Evolutionary conservation across 2,888 invertebrate species (phyloP).

Genomic region (Drosophila sordidula): DNA sequence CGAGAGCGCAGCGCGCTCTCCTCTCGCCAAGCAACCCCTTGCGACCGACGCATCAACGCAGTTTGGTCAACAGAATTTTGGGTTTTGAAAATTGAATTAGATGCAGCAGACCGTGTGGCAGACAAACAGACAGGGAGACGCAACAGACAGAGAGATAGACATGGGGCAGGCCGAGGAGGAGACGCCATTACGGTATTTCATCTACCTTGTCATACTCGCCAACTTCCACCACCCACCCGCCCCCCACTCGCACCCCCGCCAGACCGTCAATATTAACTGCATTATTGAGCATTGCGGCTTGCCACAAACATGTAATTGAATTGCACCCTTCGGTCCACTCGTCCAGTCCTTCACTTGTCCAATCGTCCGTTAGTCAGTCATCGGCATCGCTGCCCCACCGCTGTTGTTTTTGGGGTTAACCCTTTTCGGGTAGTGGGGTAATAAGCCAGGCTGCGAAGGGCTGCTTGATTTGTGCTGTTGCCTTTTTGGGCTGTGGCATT

Average conservation of each 20-base stretch:
- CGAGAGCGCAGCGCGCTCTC: slow-evolving; percentile 17
- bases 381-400: slow-evolving; percentile 31
- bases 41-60: slow-evolving; percentile 60
- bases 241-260: not conserved
- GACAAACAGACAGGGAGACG: slow-evolving; percentile 36
- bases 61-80: slow-evolving; percentile 78
- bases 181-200: slow-evolving; percentile 44
- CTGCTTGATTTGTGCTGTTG: slow-evolving; percentile 50
- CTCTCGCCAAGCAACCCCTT: slow-evolving; percentile 32
- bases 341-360: slow-evolving; percentile 36
- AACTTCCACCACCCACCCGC: slow-evolving; percentile 26
- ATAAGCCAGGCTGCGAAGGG: slow-evolving; percentile 20
- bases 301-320: slow-evolving; percentile 80
- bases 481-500: slow-evolving; percentile 23
- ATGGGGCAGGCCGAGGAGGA: slow-evolving; percentile 11
- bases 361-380: slow-evolving; percentile 50
- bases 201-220: slow-evolving; percentile 50
- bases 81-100: slow-evolving; percentile 81
- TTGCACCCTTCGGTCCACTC: slow-evolving; percentile 68
- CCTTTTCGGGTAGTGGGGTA: slow-evolving; percentile 17
- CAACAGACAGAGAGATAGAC: slow-evolving; percentile 10
- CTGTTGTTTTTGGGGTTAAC: slow-evolving; percentile 56
- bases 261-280: slow-evolving; percentile 76
- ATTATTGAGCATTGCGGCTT: slow-evolving; percentile 80
- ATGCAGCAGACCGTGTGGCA: slow-evolving; percentile 78